phyloP scores from a whole-genome alignment of 1,140 invertebrate species.

The Aricia agestis region DNA sequence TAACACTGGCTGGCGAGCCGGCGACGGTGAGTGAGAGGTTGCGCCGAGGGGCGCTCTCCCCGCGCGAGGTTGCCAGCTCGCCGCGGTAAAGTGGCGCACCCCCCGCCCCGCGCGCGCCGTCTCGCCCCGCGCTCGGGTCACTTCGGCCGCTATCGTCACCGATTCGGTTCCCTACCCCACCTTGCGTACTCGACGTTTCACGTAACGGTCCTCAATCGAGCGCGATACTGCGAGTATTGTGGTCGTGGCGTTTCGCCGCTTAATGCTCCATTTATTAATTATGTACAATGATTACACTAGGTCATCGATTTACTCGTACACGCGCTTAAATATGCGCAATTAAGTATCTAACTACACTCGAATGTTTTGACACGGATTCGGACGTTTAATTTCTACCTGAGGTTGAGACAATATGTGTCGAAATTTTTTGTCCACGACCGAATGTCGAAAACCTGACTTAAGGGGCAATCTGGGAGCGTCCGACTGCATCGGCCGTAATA shows the following conservation, averaged over 20 bases:
- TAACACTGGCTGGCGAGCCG: conserved; percentile 71
- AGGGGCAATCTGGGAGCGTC: conserved; percentile 39
- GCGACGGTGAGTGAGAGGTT: conserved; percentile 74
- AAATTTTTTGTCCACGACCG: conserved; percentile 18
- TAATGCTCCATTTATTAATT: conserved; percentile 24
- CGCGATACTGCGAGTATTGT: conserved; percentile 64
- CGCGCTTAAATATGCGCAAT: conserved; percentile 7
- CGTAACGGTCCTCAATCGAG: conserved; percentile 75
- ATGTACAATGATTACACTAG: conserved; percentile 17
- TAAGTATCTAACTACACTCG: conserved; percentile 1
- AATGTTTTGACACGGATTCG: neutral
- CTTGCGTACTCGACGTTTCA: conserved; percentile 69
- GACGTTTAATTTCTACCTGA: neutral
- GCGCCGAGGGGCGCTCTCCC: conserved; percentile 67
- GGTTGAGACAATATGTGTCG: neutral
- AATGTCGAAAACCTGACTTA: conserved; percentile 11
- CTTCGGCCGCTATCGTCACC: conserved; percentile 60
- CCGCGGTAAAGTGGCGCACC: conserved; percentile 73
- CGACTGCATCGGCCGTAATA: conserved; percentile 60
- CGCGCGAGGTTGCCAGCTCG: conserved; percentile 71
- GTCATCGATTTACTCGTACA: conserved; percentile 22
- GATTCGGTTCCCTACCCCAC: conserved; percentile 56
- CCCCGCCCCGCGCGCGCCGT: conserved; percentile 62
- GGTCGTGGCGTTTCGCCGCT: conserved; percentile 47
- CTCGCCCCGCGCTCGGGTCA: conserved; percentile 58